Percentiles rank a stretch among this genome's conserved stretches.
Conservation (phyloP, 1,140 invertebrate genomes). For the Magallana gigas region DNA sequence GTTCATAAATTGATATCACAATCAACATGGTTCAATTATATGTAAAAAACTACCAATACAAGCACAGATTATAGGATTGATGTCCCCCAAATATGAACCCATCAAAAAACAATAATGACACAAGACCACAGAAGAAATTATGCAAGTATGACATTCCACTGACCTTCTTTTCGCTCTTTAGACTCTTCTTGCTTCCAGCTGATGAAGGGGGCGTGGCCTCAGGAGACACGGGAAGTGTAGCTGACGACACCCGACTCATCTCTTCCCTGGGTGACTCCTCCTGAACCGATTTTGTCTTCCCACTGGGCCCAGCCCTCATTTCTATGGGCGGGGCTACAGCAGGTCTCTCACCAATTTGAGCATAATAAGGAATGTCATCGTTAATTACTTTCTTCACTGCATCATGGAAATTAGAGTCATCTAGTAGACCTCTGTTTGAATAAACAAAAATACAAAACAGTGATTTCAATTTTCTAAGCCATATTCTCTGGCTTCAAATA, state of each 20-base stretch:
- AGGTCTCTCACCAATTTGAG: slow-evolving; percentile 67
- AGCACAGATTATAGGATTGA: too few relatives aligned
- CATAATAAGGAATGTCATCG: slow-evolving; percentile 76
- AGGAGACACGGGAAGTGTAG: slow-evolving; percentile 31
- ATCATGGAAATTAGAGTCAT: slow-evolving; percentile 75
- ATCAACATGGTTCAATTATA: too few relatives aligned
- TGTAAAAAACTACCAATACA: too few relatives aligned
- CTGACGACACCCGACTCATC: slow-evolving; percentile 37
- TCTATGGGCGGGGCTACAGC: slow-evolving; percentile 9
- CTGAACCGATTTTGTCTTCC: neutral
- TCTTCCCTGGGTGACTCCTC: slow-evolving; percentile 31
- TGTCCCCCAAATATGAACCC: too few relatives aligned
- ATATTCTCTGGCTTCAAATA: too few relatives aligned
- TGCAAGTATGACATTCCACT: neutral
- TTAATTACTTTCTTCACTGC: slow-evolving; percentile 72
- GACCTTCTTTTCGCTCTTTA: slow-evolving; percentile 42
- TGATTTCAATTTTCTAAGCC: neutral
- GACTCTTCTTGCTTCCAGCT: slow-evolving; percentile 45
- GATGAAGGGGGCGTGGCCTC: slow-evolving; percentile 42
- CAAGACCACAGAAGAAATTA: too few relatives aligned
- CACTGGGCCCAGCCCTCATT: slow-evolving; percentile 34
- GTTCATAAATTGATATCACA: too few relatives aligned
- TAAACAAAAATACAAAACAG: slow-evolving; percentile 20
- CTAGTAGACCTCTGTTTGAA: slow-evolving; percentile 74
- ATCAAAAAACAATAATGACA: too few relatives aligned